phyloP scores from a whole-genome alignment of 2,888 invertebrate species.

The Leptogaster cylindrica region DNA sequence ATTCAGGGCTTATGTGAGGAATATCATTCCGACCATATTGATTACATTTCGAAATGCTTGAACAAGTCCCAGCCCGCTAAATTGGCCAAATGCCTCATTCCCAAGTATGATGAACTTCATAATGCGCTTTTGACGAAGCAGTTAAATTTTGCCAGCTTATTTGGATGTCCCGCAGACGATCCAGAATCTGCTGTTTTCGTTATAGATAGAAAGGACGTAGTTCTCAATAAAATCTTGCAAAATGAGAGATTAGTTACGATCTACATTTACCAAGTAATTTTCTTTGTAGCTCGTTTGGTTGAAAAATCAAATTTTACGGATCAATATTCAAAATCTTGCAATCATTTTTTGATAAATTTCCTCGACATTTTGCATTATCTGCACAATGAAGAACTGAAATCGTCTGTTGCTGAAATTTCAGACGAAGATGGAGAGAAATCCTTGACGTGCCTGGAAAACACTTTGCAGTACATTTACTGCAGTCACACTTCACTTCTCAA shows the following conservation, averaged over 20 bases:
- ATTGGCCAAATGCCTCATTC: constrained; percentile 47
- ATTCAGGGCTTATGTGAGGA: constrained; percentile 51
- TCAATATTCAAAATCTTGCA: constrained; percentile 47
- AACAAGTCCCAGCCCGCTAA: constrained; percentile 42
- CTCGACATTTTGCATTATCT: constrained; percentile 27
- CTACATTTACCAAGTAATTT: constrained; percentile 56
- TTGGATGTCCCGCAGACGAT: constrained; percentile 45
- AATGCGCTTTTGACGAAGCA: constrained; percentile 48
- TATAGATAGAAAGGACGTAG: constrained; percentile 51
- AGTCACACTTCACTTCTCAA: constrained; percentile 54
- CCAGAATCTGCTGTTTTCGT: constrained; percentile 45
- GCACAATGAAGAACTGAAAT: constrained; percentile 20
- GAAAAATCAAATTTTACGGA: constrained; percentile 50
- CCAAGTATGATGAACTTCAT: constrained; percentile 51
- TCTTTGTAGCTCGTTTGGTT: constrained; percentile 52
- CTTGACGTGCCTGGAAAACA: constrained; percentile 49
- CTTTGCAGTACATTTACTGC: constrained; percentile 58
- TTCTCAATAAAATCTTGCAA: constrained; percentile 50
- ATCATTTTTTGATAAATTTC: constrained; percentile 34
- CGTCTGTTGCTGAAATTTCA: no score
- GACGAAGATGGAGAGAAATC: constrained; percentile 27
- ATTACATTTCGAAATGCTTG: constrained; percentile 53
- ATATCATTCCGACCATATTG: constrained; percentile 39
- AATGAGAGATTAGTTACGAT: constrained; percentile 56
- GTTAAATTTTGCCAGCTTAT: constrained; percentile 49